Evolutionary conservation across 2,113 vertebrate species (phyloP).

Genomic region (Marmota flaviventris): DNA sequence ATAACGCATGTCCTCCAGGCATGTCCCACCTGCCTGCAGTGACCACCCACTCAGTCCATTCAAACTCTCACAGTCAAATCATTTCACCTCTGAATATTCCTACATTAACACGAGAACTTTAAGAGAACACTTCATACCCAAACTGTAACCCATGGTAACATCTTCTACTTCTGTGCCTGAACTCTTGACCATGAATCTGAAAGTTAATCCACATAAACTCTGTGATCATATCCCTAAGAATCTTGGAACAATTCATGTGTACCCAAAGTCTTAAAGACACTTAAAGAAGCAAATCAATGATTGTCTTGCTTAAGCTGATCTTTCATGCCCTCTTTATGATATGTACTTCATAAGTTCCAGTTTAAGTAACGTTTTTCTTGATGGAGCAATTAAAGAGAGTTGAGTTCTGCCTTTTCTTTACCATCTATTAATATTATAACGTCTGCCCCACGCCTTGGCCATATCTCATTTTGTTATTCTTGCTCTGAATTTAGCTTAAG

Average conservation of each 20-base stretch:
- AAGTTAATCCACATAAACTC: background rate
- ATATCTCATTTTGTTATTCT: conserved; percentile 19
- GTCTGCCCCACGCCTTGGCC: conserved; percentile 21
- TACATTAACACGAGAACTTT: too few species aligned
- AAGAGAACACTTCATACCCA: too few species aligned
- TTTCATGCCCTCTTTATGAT: background rate
- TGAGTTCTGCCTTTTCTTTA: conserved; percentile 3
- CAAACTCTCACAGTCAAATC: too few species aligned
- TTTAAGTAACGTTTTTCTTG: conserved; percentile 3
- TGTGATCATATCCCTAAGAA: background rate
- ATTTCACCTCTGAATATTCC: too few species aligned
- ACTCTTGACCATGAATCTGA: background rate
- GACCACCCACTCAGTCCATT: too few species aligned
- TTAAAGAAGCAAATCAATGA: background rate
- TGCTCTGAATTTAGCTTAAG: conserved; percentile 34
- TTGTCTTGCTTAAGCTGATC: background rate
- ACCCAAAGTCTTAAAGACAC: background rate
- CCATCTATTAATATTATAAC: conserved; percentile 11
- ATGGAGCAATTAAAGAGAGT: conserved; percentile 26
- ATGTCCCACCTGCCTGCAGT: too few species aligned
- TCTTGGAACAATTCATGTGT: background rate
- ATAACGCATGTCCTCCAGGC: too few species aligned
- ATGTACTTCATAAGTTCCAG: background rate
- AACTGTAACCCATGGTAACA: background rate
- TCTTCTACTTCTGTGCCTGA: background rate